Evolutionary conservation across 1,140 invertebrate species (phyloP), one percentile per base, ranked within the genome.

Genomic region (Brachionus sp.): DNA sequence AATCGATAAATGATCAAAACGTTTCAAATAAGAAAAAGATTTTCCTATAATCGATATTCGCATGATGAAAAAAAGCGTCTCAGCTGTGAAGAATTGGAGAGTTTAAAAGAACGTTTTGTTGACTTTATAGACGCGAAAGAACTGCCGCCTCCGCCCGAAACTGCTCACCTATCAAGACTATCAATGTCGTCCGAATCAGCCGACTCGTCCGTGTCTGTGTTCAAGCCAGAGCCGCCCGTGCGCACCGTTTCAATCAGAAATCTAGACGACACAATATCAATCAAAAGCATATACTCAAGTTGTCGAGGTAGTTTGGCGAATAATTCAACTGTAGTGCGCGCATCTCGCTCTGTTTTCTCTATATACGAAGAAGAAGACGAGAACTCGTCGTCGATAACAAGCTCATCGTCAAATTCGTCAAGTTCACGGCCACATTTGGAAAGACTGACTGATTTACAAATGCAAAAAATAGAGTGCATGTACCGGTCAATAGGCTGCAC

Each of bases 1-100:
- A 66, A 66, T 66, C 64, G 64, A 66, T 66, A 66, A 66, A 66
- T 66, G 64, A 70, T 39, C 66, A 70, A 70, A 42, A 70, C 66
- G 66, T 70, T 70, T 75, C 70, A 75, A 75, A 75, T 75, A 23
- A 3, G 44, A 10, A 44, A 25, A 25, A 19, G 39, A 29, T 75
- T 75, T 75, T 25, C 9, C 23, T 10, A 33, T 9, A 29, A 13
- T 29, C 37, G 23, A 75, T 5, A 29, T 29, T 29, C 16, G 23
- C 25, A 46, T 46, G n/a, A 75, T 25, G 23, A 44, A 46, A 25
- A 46, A 75, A 75, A 75, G 46, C 70, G 70, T 7, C 70, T 75
- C 16, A 75, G 70, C 25, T 75, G 70, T 46, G 70, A 75, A 75
- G 70, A 75, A 75, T 39, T 75, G 29, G 70, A 75, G 25, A 29